Evolutionary conservation across 2,888 invertebrate species (phyloP), one percentile per base, ranked within the genome.

Genomic region (Homarus gammarus): DNA sequence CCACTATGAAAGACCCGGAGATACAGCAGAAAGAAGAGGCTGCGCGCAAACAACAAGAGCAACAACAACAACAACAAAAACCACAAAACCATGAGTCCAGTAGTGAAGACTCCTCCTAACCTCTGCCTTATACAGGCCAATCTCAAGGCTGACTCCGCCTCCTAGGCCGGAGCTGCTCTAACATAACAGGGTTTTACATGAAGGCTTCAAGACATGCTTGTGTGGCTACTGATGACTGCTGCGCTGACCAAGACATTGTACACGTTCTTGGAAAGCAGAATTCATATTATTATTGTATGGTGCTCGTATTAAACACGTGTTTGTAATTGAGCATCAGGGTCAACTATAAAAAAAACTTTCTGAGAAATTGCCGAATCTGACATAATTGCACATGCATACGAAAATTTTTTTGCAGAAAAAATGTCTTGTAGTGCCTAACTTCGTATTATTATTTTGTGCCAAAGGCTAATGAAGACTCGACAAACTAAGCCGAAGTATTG

Each of bases 1-100:
- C 96, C 72, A 96, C 96, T 12, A 87, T 84, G 75, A 88, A 85
- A 82, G 68, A 85, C 38, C 51, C 75, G 27, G 79, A 89, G 27
- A 70, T 56, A 61, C 72, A 77, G 61, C 51, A 64, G 77, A 91
- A 85, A 56, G 87, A 90, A 44, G 84, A 81, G 38, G 88, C 64
- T 38, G 87, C 72, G 15, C 81, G 84, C 51, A 91, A 81, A 51
- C 83, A 72, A 38, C 87, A 86, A 72, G 83, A 90, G 51, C 40
- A 78, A 8, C 78, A 78, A 36, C 90, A 84, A 49, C 84, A 79
- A 27, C 83, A 87, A 38, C 75, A 78, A 22, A 49, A 78, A 27
- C 49, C 38, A 10, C 61, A 27, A 51, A 81, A 75, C 44, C 56
- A 90, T 27, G 88, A 84, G 6, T 88, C 88, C 22, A 91, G 91